Conservation (phyloP, 2,113 vertebrate genomes). For the Proterorhinus semilunaris region DNA sequence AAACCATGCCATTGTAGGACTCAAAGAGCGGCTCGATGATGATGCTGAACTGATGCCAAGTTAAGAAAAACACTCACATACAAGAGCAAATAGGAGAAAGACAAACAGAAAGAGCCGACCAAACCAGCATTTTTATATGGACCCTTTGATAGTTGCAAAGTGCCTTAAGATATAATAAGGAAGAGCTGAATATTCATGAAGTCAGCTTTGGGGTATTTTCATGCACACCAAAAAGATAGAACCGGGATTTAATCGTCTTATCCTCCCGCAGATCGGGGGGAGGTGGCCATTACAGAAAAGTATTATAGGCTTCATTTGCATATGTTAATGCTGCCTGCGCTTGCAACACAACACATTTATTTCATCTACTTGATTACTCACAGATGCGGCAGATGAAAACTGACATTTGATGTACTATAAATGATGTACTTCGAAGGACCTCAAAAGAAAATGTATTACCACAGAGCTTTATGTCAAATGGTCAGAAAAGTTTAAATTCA, state of each 20-base stretch:
- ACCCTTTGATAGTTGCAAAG: not conserved
- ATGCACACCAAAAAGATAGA: constrained; percentile 18
- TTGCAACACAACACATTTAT: constrained; percentile 10
- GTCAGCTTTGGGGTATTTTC: constrained; percentile 18
- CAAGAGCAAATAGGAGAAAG: too few species aligned
- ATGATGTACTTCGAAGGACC: too few species aligned
- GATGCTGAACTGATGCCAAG: constrained; percentile 86
- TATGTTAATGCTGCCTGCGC: constrained; percentile 1
- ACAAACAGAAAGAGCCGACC: too few species aligned
- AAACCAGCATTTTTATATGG: not conserved
- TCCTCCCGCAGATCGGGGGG: constrained; percentile 17
- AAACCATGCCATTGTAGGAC: constrained; percentile 96
- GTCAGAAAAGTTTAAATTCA: too few species aligned
- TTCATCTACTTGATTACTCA: constrained; percentile 6
- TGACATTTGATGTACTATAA: too few species aligned
- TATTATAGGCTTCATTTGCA: constrained; percentile 16
- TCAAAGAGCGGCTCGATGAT: constrained; percentile 95
- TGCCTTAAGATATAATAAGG: not conserved
- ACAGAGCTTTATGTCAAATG: too few species aligned
- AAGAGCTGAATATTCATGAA: constrained; percentile 23
- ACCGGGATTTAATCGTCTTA: constrained; percentile 17
- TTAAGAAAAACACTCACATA: constrained; percentile 72
- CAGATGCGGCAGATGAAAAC: not conserved
- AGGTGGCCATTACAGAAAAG: constrained; percentile 10
- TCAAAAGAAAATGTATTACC: too few species aligned